Conservation (phyloP, 1,140 invertebrate species). For the Euborellia annulipes region DNA sequence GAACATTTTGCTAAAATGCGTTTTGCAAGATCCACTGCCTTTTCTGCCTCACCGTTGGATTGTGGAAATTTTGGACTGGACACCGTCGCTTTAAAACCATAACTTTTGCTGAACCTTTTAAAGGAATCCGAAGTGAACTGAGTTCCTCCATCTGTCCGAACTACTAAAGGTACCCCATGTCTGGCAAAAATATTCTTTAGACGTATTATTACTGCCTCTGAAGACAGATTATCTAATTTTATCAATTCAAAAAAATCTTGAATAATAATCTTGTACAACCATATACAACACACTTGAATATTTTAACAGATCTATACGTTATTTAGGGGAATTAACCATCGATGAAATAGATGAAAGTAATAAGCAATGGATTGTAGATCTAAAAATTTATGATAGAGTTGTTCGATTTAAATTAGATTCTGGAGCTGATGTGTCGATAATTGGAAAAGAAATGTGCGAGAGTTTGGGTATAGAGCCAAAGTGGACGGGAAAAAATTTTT, state of each 20-base stretch:
- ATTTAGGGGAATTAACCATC: no score
- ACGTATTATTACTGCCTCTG: slow-evolving; percentile 11
- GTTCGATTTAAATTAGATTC: no score
- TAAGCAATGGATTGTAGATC: no score
- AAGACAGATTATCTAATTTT: neutral
- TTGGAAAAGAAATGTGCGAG: no score
- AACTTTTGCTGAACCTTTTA: slow-evolving; percentile 22
- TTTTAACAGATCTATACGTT: slow-evolving; percentile 12
- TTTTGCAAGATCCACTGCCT: slow-evolving; percentile 20
- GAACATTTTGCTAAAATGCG: slow-evolving; percentile 16
- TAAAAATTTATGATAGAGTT: no score
- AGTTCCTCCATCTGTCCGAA: slow-evolving; percentile 26
- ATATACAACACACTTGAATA: neutral
- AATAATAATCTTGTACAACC: slow-evolving; percentile 15
- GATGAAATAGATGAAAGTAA: no score
- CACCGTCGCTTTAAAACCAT: slow-evolving; percentile 20
- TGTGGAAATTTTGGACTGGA: slow-evolving; percentile 18
- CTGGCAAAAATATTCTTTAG: slow-evolving; percentile 10
- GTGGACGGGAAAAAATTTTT: no score
- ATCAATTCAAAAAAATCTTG: slow-evolving; percentile 14
- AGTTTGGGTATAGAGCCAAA: no score
- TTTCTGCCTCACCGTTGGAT: slow-evolving; percentile 19
- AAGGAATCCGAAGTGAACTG: slow-evolving; percentile 18
- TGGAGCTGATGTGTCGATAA: no score
- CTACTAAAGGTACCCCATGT: slow-evolving; percentile 9